These are phyloP conservation scores for Rhadina sibilatrix DNA, from an alignment of 2,113 vertebrate species.

Conservation along the genomic window DNA sequence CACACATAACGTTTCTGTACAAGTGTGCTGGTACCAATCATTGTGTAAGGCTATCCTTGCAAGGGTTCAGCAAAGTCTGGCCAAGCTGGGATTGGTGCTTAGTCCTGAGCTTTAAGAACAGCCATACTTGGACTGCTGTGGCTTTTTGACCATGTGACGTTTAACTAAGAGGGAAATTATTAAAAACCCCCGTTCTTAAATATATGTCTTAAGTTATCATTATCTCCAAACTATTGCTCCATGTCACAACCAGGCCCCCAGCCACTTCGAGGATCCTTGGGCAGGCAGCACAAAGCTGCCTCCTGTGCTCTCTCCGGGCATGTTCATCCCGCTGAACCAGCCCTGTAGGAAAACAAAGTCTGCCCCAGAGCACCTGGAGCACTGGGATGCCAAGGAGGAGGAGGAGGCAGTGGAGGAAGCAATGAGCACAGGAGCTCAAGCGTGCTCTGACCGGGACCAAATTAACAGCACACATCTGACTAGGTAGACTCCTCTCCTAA, in stretches of 20 bases:
- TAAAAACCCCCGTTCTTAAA: background rate
- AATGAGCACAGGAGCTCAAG: background rate
- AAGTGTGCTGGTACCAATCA: background rate
- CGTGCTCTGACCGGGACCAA: fast-evolving
- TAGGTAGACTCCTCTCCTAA: background rate
- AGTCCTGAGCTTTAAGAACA: background rate
- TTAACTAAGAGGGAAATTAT: background rate
- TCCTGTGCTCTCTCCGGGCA: fast-evolving
- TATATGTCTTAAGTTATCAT: background rate
- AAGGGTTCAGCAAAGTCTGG: background rate
- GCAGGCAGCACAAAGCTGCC: background rate
- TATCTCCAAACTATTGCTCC: background rate
- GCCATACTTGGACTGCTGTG: background rate
- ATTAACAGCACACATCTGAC: fast-evolving
- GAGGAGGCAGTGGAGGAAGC: background rate
- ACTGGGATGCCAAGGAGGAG: background rate
- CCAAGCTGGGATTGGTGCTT: background rate
- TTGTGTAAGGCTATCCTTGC: background rate
- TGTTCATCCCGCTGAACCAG: background rate
- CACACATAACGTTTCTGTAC: background rate
- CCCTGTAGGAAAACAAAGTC: background rate
- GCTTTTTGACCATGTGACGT: background rate
- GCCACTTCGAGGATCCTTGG: background rate
- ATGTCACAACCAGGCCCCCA: background rate
- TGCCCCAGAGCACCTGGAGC: background rate